phyloP scores from a whole-genome alignment of 1,140 invertebrate species.

The Drosophila baimaii region DNA sequence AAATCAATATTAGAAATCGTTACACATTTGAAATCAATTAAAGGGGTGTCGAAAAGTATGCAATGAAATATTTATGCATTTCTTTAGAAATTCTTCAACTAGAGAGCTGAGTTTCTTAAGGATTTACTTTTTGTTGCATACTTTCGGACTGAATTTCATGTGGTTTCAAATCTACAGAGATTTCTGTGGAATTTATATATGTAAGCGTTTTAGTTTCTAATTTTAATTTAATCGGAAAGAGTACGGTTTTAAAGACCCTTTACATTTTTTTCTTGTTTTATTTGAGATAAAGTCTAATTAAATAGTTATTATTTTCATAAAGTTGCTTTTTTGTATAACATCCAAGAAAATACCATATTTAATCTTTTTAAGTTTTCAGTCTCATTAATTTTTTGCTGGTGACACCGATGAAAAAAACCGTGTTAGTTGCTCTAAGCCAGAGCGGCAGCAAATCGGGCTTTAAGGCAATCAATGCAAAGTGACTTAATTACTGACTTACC shows the following conservation, averaged over 20 bases:
- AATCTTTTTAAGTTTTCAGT: neutral
- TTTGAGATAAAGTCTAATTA: too few relatives aligned
- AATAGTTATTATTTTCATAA: neutral
- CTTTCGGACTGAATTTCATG: neutral
- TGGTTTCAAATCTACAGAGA: neutral
- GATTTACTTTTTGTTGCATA: too few relatives aligned
- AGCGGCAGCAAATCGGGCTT: neutral
- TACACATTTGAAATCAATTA: neutral
- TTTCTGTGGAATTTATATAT: neutral
- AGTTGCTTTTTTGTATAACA: neutral
- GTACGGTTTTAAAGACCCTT: too few relatives aligned
- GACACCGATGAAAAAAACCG: neutral
- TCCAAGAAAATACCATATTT: too few relatives aligned
- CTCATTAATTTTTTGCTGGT: constrained; percentile 1
- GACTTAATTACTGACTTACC: constrained; percentile 85
- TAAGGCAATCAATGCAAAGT: neutral
- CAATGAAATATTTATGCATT: neutral
- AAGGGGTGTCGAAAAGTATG: too few relatives aligned
- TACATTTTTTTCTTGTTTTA: neutral
- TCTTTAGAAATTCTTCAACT: too few relatives aligned
- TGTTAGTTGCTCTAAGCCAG: constrained; percentile 38
- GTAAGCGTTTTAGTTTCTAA: neutral
- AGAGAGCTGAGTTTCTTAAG: too few relatives aligned
- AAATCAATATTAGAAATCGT: neutral
- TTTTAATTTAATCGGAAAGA: too few relatives aligned